Conservation (phyloP, 2,888 invertebrate species). For the Cyaniris semiargus region DNA sequence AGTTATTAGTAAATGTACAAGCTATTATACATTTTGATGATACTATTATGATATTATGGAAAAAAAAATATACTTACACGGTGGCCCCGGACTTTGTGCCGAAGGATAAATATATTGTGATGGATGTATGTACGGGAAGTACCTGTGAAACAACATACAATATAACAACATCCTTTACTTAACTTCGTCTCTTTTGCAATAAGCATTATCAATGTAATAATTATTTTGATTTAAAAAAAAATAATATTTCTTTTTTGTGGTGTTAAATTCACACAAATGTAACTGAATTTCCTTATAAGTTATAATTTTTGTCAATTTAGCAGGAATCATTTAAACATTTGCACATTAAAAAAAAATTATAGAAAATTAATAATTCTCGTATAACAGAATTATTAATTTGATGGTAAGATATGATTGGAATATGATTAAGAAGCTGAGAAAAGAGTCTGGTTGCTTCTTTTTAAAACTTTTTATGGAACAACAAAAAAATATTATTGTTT, state of each 20-base stretch:
- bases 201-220: not conserved
- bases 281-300: not conserved
- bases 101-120: conserved; percentile 64
- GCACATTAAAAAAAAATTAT: not conserved
- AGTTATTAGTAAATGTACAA: not conserved
- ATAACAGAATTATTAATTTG: not conserved
- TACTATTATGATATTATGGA: conserved; percentile 14
- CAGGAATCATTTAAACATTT: not conserved
- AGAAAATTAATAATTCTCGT: not conserved
- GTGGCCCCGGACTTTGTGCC: conserved; percentile 60
- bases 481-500: not conserved
- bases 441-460: not conserved
- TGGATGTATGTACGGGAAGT: conserved; percentile 57
- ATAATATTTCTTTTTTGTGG: too few species aligned
- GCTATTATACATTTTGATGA: not conserved
- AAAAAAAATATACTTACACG: conserved; percentile 61
- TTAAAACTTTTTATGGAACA: not conserved
- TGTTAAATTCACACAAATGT: too few species aligned
- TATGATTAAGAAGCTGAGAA: conserved; percentile 3
- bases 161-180: conserved; percentile 6
- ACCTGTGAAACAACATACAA: conserved; percentile 51
- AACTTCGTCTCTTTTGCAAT: too few species aligned
- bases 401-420: not conserved
- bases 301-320: not conserved
- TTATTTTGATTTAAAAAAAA: not conserved